A percentile compares a stretch with the other conserved stretches of the same genome.
These are phyloP conservation scores for Emmelina monodactyla DNA, from an alignment of 2,888 invertebrate genomes.

Conservation along the genomic window DNA sequence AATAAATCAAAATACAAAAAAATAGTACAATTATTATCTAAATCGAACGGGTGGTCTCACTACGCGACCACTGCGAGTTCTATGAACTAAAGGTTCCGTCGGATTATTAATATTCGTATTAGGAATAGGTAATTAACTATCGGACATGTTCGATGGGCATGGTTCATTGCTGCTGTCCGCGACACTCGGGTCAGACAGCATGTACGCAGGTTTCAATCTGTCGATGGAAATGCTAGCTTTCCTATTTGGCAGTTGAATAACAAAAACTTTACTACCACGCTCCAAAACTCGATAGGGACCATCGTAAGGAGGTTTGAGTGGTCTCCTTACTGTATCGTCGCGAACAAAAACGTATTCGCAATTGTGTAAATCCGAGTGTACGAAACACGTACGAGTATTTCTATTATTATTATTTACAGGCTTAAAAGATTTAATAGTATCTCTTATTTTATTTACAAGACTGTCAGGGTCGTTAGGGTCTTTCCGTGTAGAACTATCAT, in stretches of 20 bases:
- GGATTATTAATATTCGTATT: no score
- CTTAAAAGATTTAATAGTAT: neutral
- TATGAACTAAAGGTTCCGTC: no score
- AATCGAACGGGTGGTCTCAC: no score
- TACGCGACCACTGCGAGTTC: no score
- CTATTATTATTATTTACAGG: neutral
- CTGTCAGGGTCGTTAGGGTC: neutral
- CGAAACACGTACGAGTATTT: conserved; percentile 1
- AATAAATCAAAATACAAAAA: no score
- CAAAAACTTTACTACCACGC: conserved; percentile 5
- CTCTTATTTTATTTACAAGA: neutral
- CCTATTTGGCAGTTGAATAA: conserved; percentile 6
- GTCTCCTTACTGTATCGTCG: conserved; percentile 9
- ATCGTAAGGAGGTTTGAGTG: conserved; percentile 12
- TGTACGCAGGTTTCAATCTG: conserved; percentile 10
- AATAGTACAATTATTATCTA: no score
- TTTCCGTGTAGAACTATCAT: neutral
- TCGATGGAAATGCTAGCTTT: conserved; percentile 8
- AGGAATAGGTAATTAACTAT: no score
- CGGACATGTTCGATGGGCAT: no score
- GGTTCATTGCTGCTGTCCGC: no score
- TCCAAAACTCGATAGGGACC: conserved; percentile 12
- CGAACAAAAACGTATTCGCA: conserved; percentile 9
- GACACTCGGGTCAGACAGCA: neutral
- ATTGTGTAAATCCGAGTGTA: conserved; percentile 3